A percentile compares a stretch with the other conserved stretches of the same genome.
phyloP scores from a whole-genome alignment of 2,113 vertebrate genomes.

The Macaca nemestrina region DNA sequence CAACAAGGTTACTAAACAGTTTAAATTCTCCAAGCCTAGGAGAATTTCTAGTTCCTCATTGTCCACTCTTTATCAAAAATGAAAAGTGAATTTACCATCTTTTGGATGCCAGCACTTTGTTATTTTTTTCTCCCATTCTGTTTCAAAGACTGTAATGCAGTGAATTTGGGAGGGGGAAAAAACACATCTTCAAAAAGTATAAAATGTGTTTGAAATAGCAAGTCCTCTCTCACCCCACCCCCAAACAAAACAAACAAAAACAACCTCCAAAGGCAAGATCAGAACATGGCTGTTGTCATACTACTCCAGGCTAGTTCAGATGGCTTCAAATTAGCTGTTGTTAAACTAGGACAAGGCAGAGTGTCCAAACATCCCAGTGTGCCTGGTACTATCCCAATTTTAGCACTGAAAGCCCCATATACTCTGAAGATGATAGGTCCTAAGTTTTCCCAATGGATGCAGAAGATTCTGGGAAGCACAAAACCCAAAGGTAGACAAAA shows the following conservation, averaged over 20 bases:
- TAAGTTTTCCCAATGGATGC: not conserved
- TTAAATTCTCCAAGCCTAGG: not conserved
- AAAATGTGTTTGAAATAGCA: conserved; percentile 17
- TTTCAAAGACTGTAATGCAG: not conserved
- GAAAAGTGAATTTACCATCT: not conserved
- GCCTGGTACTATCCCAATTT: not conserved
- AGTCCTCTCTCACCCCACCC: too few species aligned
- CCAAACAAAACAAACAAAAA: not conserved
- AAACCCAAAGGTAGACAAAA: not conserved
- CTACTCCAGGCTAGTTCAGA: not conserved
- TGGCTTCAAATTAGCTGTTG: not conserved
- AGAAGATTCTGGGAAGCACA: not conserved
- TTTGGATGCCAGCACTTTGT: not conserved
- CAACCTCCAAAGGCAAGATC: not conserved
- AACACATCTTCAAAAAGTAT: not conserved
- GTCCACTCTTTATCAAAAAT: not conserved
- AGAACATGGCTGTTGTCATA: not conserved
- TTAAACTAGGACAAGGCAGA: not conserved
- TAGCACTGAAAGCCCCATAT: not conserved
- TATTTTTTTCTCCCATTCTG: not conserved
- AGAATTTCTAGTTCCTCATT: not conserved
- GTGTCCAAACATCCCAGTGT: not conserved
- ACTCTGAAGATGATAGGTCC: not conserved
- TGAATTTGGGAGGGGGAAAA: not conserved
- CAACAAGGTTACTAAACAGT: not conserved